A percentile compares a stretch with the other conserved stretches of the same genome.
Conservation (phyloP, 2,888 invertebrate species). For the Anoncus sp. region DNA sequence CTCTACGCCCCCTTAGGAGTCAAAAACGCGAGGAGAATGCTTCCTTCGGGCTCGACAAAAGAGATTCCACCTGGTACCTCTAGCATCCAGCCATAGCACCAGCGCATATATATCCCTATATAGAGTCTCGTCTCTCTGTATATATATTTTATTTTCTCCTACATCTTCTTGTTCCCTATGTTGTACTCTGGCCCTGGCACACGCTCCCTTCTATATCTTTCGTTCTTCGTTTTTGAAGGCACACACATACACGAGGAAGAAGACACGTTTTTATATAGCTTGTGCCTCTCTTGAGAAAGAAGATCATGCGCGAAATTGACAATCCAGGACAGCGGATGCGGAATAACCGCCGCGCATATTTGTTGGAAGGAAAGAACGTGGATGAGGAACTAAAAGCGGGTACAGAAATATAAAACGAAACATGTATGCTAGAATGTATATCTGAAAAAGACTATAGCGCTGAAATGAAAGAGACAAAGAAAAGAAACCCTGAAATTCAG, state of each 20-base stretch:
- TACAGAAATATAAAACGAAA: not conserved
- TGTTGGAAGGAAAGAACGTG: conserved; percentile 8
- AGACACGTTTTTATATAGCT: conserved; percentile 14
- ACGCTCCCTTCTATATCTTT: not conserved
- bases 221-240: not conserved
- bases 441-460: too few relatives aligned
- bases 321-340: conserved; percentile 59
- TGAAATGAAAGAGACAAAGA: too few relatives aligned
- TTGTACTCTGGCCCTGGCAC: not conserved
- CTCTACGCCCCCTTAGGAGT: conserved; percentile 42
- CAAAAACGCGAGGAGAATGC: conserved; percentile 27
- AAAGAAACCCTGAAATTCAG: too few relatives aligned
- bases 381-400: not conserved
- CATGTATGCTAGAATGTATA: not conserved
- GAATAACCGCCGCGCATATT: conserved; percentile 49
- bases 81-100: not conserved
- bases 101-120: not conserved
- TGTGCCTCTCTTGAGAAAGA: conserved; percentile 21
- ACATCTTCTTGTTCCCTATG: conserved; percentile 1
- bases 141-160: conserved; percentile 22
- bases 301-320: conserved; percentile 65
- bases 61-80: conserved; percentile 55
- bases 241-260: not conserved
- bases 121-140: conserved; percentile 1
- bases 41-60: conserved; percentile 44